Conservation (phyloP, 2,888 invertebrate genomes). For the Drosophila rellima region DNA sequence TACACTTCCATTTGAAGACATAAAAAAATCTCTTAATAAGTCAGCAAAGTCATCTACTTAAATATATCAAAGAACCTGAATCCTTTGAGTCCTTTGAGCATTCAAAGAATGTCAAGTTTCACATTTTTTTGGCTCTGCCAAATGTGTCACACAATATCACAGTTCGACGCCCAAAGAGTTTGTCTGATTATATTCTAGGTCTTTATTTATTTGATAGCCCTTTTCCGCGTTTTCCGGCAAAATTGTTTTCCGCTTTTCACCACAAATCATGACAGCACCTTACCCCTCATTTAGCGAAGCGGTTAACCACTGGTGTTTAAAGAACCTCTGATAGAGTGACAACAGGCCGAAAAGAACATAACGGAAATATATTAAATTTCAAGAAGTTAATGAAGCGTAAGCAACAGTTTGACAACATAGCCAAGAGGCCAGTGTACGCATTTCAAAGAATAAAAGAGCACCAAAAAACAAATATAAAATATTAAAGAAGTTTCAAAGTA, state of each 20-base stretch:
- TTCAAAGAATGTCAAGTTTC: neutral
- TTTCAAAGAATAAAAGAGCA: constrained; percentile 33
- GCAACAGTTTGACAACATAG: constrained; percentile 47
- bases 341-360: constrained; percentile 58
- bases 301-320: constrained; percentile 45
- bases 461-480: constrained; percentile 50
- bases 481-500: constrained; percentile 63
- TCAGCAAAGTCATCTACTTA: neutral
- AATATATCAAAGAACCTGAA: neutral
- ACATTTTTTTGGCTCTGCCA: neutral
- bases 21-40: neutral
- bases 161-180: constrained; percentile 6
- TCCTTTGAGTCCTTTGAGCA: no score
- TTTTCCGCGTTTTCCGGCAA: constrained; percentile 37
- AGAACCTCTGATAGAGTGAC: constrained; percentile 70
- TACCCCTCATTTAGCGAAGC: constrained; percentile 1
- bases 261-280: constrained; percentile 47
- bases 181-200: constrained; percentile 24
- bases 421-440: constrained; percentile 1
- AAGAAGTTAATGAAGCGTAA: constrained; percentile 78
- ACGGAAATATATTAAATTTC: constrained; percentile 77
- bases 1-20: neutral
- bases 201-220: constrained; percentile 60
- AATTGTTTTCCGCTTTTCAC: constrained; percentile 65
- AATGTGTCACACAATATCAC: constrained; percentile 10